These are phyloP conservation scores for Ciconia stormi DNA, from an alignment of 2,113 vertebrate genomes.

Conservation along the genomic window DNA sequence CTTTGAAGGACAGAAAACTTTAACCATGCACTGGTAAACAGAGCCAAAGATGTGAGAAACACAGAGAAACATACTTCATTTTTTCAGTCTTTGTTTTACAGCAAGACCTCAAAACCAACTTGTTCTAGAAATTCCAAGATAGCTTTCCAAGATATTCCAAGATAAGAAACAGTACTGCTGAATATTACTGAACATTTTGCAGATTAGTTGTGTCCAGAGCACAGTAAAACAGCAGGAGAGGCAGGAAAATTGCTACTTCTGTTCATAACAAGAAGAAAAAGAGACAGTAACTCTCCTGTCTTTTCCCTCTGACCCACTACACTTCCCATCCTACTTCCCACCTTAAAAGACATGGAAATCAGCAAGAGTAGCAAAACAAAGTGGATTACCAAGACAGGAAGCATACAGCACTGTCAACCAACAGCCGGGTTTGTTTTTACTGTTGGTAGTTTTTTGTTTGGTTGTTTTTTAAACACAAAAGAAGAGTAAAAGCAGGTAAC, in stretches of 20 bases:
- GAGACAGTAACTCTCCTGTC: not conserved
- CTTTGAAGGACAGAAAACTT: not conserved
- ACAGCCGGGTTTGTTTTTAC: not conserved
- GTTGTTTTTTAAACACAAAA: not conserved
- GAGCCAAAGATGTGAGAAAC: not conserved
- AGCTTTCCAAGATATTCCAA: not conserved
- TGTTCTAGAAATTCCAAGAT: not conserved
- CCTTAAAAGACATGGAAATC: not conserved
- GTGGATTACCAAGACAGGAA: not conserved
- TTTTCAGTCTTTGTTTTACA: not conserved
- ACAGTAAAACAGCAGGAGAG: not conserved
- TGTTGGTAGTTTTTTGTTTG: not conserved
- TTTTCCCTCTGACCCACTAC: not conserved
- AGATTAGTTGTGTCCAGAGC: not conserved
- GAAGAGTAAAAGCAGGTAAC: not conserved
- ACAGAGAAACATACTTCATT: not conserved
- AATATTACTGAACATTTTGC: not conserved
- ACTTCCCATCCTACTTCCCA: not conserved
- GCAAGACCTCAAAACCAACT: not conserved
- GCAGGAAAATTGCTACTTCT: not conserved
- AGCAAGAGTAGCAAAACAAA: not conserved
- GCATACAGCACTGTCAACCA: not conserved
- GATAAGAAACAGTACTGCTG: not conserved
- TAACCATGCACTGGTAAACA: not conserved
- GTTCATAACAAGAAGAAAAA: not conserved